These are phyloP conservation scores for Thunnus albacares DNA, from an alignment of 2,797 vertebrate genomes.

Conservation along the genomic window DNA sequence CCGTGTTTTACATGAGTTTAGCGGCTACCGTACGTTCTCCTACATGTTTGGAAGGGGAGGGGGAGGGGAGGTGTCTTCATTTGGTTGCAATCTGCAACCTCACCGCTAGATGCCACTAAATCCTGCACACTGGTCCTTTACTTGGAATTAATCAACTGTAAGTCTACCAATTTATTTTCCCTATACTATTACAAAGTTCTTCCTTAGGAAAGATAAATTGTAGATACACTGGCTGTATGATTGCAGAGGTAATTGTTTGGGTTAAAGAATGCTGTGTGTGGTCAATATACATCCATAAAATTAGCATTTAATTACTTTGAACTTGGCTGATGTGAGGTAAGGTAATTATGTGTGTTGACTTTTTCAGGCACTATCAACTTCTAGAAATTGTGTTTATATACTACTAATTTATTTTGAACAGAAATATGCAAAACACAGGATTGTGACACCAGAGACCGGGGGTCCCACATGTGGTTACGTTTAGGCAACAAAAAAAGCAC, in stretches of 20 bases:
- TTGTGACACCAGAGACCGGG: too few species aligned
- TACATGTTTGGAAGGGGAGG: too few species aligned
- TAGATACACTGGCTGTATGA: not conserved
- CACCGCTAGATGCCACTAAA: too few species aligned
- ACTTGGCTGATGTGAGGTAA: conserved; percentile 7
- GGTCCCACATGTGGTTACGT: not conserved
- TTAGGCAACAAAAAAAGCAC: too few species aligned
- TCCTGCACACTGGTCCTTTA: too few species aligned
- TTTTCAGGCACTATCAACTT: conserved; percentile 9
- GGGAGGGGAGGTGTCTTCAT: too few species aligned
- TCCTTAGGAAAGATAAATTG: not conserved
- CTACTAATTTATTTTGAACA: too few species aligned
- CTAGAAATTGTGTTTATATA: not conserved
- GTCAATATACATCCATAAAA: conserved; percentile 30
- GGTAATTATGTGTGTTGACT: conserved; percentile 1
- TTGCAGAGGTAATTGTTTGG: conserved; percentile 9
- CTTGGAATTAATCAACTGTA: not conserved
- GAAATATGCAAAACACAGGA: too few species aligned
- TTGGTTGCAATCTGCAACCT: too few species aligned
- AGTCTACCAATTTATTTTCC: not conserved
- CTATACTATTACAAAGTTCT: not conserved
- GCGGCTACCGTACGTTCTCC: too few species aligned
- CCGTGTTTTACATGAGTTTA: too few species aligned
- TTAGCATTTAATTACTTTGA: conserved; percentile 39
- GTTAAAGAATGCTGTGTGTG: not conserved